Evolutionary conservation across 2,113 vertebrate genomes (phyloP).

Genomic region (Actinemys pallida): DNA sequence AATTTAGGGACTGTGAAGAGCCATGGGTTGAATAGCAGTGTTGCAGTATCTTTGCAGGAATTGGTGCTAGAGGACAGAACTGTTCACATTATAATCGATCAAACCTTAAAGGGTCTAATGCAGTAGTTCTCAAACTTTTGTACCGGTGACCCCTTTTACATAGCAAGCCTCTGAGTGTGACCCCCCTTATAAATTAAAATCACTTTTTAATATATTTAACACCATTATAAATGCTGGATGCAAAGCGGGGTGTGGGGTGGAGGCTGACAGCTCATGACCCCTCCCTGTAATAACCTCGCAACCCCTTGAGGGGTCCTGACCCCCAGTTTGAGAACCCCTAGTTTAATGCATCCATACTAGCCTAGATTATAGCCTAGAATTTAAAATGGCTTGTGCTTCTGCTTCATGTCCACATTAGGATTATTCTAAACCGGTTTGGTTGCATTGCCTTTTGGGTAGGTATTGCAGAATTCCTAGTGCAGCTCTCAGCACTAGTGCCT

Average conservation of each 20-base stretch:
- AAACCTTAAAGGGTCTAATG: not conserved
- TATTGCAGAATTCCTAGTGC: not conserved
- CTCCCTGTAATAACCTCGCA: too few relatives aligned
- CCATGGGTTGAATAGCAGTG: not conserved
- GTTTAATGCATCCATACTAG: not conserved
- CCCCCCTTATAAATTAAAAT: too few relatives aligned
- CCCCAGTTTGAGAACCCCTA: too few relatives aligned
- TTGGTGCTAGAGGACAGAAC: not conserved
- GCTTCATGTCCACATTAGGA: not conserved
- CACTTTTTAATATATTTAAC: too few relatives aligned
- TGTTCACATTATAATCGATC: not conserved
- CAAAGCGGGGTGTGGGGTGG: too few relatives aligned
- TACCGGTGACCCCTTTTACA: too few relatives aligned
- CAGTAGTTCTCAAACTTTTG: too few relatives aligned
- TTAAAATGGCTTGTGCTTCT: not conserved
- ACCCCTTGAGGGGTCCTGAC: too few relatives aligned
- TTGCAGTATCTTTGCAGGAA: not conserved
- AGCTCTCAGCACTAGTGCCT: rapidly evolving
- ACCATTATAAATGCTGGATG: too few relatives aligned
- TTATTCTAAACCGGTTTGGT: not conserved
- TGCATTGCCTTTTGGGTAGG: not conserved
- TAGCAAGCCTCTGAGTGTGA: too few relatives aligned
- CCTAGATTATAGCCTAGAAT: not conserved
- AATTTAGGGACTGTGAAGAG: not conserved
- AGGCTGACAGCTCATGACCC: too few relatives aligned